These are phyloP conservation scores for Hylia prasina DNA, from an alignment of 2,113 vertebrate species.

Conservation along the genomic window DNA sequence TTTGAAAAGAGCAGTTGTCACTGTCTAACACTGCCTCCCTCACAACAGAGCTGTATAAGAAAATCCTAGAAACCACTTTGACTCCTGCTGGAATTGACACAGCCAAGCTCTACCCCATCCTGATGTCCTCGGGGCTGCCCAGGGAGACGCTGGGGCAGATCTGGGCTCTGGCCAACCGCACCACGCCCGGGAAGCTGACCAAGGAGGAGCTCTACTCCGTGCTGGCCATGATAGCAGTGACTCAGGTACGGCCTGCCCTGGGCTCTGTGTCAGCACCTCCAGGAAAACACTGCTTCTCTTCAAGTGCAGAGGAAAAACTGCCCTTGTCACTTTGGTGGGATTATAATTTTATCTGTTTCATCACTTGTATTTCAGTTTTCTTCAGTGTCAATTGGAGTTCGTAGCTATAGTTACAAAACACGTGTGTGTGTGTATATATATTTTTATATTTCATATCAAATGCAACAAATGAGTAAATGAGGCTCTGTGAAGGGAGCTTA, in stretches of 20 bases:
- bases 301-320: not conserved
- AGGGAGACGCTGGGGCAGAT: constrained; percentile 96
- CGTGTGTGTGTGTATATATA: rapidly evolving
- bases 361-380: not conserved
- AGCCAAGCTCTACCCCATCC: constrained; percentile 93
- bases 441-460: not conserved
- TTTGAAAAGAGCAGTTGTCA: not conserved
- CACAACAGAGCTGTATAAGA: constrained; percentile 89
- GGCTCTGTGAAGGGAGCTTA: not conserved
- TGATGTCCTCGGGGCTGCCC: constrained; percentile 96
- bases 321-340: not conserved
- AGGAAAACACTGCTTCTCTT: not conserved
- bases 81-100: constrained; percentile 94
- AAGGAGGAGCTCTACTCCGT: constrained; percentile 96
- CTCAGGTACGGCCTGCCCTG: constrained; percentile 79
- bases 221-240: constrained; percentile 89
- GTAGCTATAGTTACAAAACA: not conserved
- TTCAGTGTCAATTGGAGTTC: not conserved
- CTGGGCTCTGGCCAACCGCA: constrained; percentile 95
- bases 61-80: constrained; percentile 91
- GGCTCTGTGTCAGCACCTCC: not conserved
- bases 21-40: not conserved
- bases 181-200: constrained; percentile 93
- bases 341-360: not conserved
- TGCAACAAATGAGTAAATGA: not conserved